Base-by-base conservation (phyloP, 2,797 vertebrate species). In the Sebastes nivosus region DNA sequence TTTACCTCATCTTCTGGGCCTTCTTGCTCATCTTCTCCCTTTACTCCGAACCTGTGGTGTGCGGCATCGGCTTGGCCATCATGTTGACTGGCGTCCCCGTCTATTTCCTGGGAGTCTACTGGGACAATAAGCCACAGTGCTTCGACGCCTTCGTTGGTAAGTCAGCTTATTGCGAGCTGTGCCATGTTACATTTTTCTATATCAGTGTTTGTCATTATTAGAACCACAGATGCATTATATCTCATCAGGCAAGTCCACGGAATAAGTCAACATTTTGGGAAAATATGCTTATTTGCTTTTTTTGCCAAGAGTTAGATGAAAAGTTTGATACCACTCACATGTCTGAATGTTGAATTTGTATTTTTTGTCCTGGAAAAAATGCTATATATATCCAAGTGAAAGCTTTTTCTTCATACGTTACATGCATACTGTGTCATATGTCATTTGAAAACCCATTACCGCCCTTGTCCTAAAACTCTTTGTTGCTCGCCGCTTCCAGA, bases 1-100 rank as follows among this genome's bases (percentile, higher is more conserved):
- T 97, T 93, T 98, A 98, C 92, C 94, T 98, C 90, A 79, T 98
- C 58, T 98, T 98, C 94, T 98, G 97, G 97, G 97, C 98, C 81
- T 98, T 98, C 94, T 87, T 99, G 88, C 94, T 99, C 79, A 94
- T 98, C 90, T 99, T 99, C 94, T 98, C 97, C 69, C 94, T 99
- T 4, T 98, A 97, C 95, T 98, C 97, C 0, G 98, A 99, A 90
- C 98, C 98, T 0, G 79, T 99, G 86, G 98, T 99, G 58, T 99
- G 98, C 9, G 97, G 98, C 81, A 97, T 96, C 3, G 98, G 98
- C 72, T 94, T 99, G 82, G 97, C 97, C 84, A 99, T 99, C 94
- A 98, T 99, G 98, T 93, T 98, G 78, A 97, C 97, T 0, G 98
- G 98, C 0, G 96, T 98, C 6, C 98, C 98, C 0, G 97, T 98